Conservation (phyloP, 2,888 invertebrate genomes). For the Drosophila lutescens region DNA sequence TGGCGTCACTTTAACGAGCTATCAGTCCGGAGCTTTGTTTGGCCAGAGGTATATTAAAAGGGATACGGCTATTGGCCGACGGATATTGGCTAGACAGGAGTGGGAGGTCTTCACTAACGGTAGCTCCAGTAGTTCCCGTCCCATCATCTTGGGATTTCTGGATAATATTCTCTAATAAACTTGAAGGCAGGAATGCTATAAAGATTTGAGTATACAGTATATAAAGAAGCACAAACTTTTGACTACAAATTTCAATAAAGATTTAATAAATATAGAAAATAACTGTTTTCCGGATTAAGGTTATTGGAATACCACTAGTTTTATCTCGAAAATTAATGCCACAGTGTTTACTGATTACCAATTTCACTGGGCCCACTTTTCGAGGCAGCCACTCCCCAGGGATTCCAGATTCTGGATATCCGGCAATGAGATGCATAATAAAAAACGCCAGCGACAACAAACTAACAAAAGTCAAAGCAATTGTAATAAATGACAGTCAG, state of each 20-base stretch:
- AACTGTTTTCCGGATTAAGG: too few relatives aligned
- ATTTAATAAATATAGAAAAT: too few relatives aligned
- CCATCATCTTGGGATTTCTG: neutral
- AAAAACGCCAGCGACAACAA: slow-evolving; percentile 54
- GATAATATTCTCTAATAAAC: neutral
- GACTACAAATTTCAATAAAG: too few relatives aligned
- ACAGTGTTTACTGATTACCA: slow-evolving; percentile 25
- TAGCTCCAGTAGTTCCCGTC: neutral
- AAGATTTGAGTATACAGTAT: neutral
- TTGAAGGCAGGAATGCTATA: neutral
- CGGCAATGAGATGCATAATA: slow-evolving; percentile 44
- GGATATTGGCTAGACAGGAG: slow-evolving; percentile 22
- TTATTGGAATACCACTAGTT: neutral
- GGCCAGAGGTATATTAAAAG: slow-evolving; percentile 31
- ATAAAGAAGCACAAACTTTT: too few relatives aligned
- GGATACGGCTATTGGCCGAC: slow-evolving; percentile 26
- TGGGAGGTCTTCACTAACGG: neutral
- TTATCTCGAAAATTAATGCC: neutral
- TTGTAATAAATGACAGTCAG: slow-evolving; percentile 84
- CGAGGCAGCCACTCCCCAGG: slow-evolving; percentile 15
- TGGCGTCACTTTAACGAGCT: slow-evolving; percentile 50
- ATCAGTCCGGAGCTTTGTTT: slow-evolving; percentile 44
- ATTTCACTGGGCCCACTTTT: slow-evolving; percentile 21
- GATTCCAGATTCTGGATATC: slow-evolving; percentile 28
- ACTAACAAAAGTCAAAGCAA: slow-evolving; percentile 82